Base-by-base conservation (phyloP, 2,113 vertebrate genomes). In the Solea solea region DNA sequence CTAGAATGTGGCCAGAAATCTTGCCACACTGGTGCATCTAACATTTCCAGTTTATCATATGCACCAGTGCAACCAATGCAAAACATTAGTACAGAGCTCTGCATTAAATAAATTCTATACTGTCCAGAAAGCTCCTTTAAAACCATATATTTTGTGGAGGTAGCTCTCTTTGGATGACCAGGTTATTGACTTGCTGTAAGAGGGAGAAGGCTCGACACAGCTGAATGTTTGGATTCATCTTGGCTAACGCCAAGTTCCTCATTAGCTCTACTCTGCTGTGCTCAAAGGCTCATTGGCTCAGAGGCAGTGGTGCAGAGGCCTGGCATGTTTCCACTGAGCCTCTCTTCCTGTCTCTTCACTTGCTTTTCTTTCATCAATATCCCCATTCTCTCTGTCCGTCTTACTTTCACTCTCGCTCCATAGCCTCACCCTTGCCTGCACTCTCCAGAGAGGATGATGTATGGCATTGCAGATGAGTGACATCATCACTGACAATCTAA, bases 241-340 rank as follows among this genome's bases (percentile, higher is more conserved):
- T 72, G 78, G 80, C 78, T 67, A 65, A 76, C 14, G 34, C 66
- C 80, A 70, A 21, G 75, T 75, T 52, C 63, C 56, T 83, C 76
- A 81, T 89, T 88, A 83, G 72, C 67, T 64, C 72, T 42, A 39
- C 62, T 56, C 67, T 50, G 63, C 65, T 80, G 50, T 62, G 67
- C 73, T 81, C 74, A 68, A 65, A 61, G 69, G 75, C 72, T 81
- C 74, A 68, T 68, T 64, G 69, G 75, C 72, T 86, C 51, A 34
- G 73, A 80, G 59, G 60, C 63, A 55, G 84, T 82, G 74, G 66
- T 80, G 76, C 72, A 86, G 70, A 76, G 58, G 53, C 53, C 34
- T 87, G 78, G 82, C 83, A 61, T 76, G 74, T 84, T 75, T 87
- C 74, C 79, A 81, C 57, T 1, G 42, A 68, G 57, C 72, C 4